These are phyloP conservation scores for Gallinago undulata DNA, from an alignment of 2,113 vertebrate species.

Conservation along the genomic window DNA sequence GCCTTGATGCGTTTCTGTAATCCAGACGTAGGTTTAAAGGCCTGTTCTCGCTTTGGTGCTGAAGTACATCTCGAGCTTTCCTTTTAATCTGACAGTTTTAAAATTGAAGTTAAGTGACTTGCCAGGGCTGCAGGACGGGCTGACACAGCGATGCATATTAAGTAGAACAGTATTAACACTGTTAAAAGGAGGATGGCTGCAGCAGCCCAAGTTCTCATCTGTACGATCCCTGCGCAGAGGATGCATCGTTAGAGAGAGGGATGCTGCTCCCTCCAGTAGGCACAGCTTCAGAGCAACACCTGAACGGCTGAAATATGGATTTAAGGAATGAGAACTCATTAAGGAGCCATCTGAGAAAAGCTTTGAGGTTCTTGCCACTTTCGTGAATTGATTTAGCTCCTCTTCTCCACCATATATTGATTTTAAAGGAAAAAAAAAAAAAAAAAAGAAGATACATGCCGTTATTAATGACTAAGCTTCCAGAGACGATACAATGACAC, in stretches of 20 bases:
- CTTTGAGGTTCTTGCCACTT: background rate
- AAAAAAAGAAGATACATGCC: too few relatives aligned
- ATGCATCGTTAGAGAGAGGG: background rate
- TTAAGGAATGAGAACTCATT: background rate
- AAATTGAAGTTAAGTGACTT: background rate
- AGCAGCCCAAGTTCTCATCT: background rate
- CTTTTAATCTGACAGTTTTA: background rate
- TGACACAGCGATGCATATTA: background rate
- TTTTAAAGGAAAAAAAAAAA: background rate
- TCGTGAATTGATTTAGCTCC: background rate
- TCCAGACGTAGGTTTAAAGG: background rate
- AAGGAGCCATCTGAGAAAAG: background rate
- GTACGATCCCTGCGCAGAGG: background rate
- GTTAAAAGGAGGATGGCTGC: background rate
- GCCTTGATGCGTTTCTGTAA: background rate
- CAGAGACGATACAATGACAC: accelerated
- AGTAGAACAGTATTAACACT: background rate
- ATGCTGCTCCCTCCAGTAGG: background rate
- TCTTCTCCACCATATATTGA: background rate
- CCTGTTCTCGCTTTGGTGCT: background rate
- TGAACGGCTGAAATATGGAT: accelerated
- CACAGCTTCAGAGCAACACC: background rate
- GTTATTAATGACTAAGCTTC: background rate
- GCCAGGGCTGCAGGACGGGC: background rate
- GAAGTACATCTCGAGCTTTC: background rate